Evolutionary conservation across 2,113 vertebrate genomes (phyloP).

Genomic region (Crotalus helleri): DNA sequence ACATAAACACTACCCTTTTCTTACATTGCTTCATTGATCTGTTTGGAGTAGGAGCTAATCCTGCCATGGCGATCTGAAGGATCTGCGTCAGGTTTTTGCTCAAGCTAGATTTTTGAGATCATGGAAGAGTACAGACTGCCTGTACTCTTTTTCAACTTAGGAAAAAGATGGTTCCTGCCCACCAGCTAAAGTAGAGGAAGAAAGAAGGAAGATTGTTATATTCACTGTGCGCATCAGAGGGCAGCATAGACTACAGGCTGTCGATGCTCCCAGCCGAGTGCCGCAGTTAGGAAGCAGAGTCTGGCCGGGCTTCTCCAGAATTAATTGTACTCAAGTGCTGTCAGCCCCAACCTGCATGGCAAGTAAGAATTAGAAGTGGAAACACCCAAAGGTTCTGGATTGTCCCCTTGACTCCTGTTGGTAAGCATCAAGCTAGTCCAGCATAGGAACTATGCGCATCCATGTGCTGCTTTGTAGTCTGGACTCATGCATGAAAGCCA

Average conservation of each 20-base stretch:
- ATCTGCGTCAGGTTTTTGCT: neutral
- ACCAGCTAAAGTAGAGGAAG: neutral
- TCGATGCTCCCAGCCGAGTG: neutral
- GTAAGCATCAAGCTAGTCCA: neutral
- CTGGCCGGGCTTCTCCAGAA: neutral
- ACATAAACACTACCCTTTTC: neutral
- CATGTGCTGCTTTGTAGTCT: neutral
- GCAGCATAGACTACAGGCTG: constrained; percentile 18
- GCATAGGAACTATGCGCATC: neutral
- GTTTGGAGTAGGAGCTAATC: neutral
- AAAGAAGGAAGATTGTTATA: neutral
- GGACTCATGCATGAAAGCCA: neutral
- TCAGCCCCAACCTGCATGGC: neutral
- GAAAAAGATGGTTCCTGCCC: neutral
- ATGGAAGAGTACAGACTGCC: neutral
- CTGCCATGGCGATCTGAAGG: neutral
- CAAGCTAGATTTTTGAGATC: neutral
- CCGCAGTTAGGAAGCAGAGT: neutral
- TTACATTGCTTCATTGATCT: neutral
- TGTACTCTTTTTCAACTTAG: neutral
- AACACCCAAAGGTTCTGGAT: neutral
- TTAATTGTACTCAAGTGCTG: neutral
- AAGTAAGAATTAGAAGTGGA: neutral
- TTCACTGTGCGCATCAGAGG: constrained; percentile 14
- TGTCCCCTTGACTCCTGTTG: neutral